Evolutionary conservation across 1,140 invertebrate genomes (phyloP).

Genomic region (Drosophila bipectinata): DNA sequence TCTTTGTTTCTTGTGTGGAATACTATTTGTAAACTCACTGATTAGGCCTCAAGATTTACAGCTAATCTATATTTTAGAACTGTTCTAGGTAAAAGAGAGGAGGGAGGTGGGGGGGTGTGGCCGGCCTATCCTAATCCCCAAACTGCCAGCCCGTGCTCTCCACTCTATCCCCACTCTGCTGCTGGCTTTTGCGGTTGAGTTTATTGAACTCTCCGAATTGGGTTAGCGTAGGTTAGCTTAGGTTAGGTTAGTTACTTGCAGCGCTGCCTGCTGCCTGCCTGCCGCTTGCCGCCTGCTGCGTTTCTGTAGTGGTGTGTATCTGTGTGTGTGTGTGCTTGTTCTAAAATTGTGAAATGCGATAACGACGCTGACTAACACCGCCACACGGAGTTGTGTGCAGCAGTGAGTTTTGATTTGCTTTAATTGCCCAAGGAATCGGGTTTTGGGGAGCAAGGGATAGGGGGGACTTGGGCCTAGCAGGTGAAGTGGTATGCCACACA

Average conservation of each 20-base stretch:
- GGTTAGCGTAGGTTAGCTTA: constrained; percentile 69
- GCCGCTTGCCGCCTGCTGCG: constrained; percentile 13
- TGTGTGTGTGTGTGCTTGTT: constrained; percentile 40
- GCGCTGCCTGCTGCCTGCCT: constrained; percentile 12
- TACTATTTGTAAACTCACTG: constrained; percentile 35
- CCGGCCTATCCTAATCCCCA: constrained; percentile 6
- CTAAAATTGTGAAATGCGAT: constrained; percentile 68
- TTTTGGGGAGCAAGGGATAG: background rate
- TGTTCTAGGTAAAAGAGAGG: background rate
- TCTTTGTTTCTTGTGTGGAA: constrained; percentile 3
- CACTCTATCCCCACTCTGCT: background rate
- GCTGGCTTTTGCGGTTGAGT: constrained; percentile 30
- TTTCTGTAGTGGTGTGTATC: constrained; percentile 13
- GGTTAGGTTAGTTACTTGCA: constrained; percentile 60
- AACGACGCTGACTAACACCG: constrained; percentile 40
- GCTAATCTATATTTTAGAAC: constrained; percentile 75
- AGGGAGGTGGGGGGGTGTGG: background rate
- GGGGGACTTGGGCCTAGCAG: background rate
- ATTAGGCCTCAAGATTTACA: constrained; percentile 70
- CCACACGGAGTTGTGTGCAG: background rate
- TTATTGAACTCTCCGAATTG: constrained; percentile 71
- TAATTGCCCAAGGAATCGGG: constrained; percentile 50
- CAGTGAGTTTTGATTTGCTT: constrained; percentile 56
- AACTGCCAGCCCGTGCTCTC: background rate
- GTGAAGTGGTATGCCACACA: constrained; percentile 30